Conservation (phyloP, 2,797 vertebrate species). For the Amblyopsis hoosieri region DNA sequence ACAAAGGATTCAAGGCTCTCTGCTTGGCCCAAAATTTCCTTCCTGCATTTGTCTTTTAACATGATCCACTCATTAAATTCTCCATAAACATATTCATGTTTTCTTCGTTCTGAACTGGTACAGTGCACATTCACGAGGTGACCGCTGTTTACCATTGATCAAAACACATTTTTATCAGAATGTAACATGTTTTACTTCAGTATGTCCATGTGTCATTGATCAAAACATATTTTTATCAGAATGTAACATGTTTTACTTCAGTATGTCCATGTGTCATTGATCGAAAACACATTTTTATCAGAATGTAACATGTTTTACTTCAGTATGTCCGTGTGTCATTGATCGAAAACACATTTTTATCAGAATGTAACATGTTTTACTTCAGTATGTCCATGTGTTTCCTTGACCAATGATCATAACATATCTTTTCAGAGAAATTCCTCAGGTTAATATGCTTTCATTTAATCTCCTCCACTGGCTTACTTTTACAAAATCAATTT, state of each 20-base stretch:
- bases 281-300: not conserved
- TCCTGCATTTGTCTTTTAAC: slow-evolving; percentile 65
- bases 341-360: too few species aligned
- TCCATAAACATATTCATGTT: slow-evolving; percentile 26
- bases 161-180: slow-evolving; percentile 10
- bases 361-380: slow-evolving; percentile 3
- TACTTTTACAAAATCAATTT: not conserved
- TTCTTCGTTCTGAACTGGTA: slow-evolving; percentile 20
- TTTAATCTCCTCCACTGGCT: not conserved
- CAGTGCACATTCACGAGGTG: slow-evolving; percentile 15
- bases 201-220: too few species aligned
- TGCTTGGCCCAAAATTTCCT: slow-evolving; percentile 52
- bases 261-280: too few species aligned
- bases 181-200: not conserved
- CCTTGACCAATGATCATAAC: too few species aligned
- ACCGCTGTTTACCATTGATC: slow-evolving; percentile 38
- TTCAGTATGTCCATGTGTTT: not conserved
- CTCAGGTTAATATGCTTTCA: not conserved
- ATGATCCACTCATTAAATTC: slow-evolving; percentile 44
- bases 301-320: not conserved
- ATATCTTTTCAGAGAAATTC: not conserved
- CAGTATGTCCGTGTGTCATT: too few species aligned
- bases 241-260: not conserved
- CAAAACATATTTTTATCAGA: not conserved
- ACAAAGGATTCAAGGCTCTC: slow-evolving; percentile 31